Percentiles rank a stretch among this genome's conserved stretches.
phyloP scores from a whole-genome alignment of 2,888 invertebrate genomes.

The Drosophila limbata region DNA sequence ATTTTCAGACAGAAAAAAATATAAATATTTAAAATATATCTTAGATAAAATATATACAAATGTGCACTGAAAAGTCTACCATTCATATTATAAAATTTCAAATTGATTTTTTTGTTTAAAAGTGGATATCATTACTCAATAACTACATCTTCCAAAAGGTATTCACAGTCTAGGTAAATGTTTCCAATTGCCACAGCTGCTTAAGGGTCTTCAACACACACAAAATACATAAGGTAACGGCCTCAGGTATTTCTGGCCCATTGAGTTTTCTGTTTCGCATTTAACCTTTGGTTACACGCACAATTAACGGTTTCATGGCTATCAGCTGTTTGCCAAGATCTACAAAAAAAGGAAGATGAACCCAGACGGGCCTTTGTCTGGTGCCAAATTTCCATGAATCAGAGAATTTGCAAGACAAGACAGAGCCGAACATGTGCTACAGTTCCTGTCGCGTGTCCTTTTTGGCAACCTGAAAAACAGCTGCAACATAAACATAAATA shows the following conservation, averaged over 20 bases:
- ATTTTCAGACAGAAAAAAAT: too few species aligned
- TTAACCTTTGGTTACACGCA: conserved; percentile 61
- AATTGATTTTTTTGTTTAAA: too few species aligned
- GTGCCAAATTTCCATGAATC: conserved; percentile 51
- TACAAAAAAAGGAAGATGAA: conserved; percentile 4
- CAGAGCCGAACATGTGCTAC: conserved; percentile 55
- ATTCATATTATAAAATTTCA: too few species aligned
- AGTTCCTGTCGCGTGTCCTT: conserved; percentile 61
- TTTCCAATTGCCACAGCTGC: conserved; percentile 44
- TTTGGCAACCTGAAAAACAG: conserved; percentile 56
- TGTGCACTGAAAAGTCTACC: too few species aligned
- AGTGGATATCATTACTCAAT: not conserved
- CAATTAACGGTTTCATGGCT: conserved; percentile 68
- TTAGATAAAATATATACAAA: not conserved
- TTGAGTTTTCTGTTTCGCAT: conserved; percentile 40
- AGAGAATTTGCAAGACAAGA: conserved; percentile 49
- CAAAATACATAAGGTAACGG: conserved; percentile 2
- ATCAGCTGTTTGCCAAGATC: conserved; percentile 68
- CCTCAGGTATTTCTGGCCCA: conserved; percentile 43
- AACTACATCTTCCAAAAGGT: too few species aligned
- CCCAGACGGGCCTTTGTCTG: conserved; percentile 34
- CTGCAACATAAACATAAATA: conserved; percentile 40
- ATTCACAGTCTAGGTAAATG: not conserved
- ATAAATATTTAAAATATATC: too few species aligned
- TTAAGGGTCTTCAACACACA: conserved; percentile 23